Conservation (phyloP, 2,888 invertebrate species). For the Leptura quadrifasciata region DNA sequence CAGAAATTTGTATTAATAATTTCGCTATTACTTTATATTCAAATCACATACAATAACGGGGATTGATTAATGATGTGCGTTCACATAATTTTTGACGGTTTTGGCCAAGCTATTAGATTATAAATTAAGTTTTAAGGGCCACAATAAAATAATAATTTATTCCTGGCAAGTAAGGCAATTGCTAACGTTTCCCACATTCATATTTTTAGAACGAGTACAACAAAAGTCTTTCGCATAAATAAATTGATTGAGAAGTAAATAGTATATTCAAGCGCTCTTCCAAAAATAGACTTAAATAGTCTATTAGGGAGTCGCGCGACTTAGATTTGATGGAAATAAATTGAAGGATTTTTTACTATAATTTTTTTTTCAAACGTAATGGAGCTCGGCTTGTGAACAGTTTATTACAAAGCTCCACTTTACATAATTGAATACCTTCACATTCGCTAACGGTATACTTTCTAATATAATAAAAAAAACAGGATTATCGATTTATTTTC, state of each 20-base stretch:
- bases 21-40: neutral
- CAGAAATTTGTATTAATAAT: neutral
- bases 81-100: neutral
- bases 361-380: neutral
- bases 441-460: too few relatives aligned
- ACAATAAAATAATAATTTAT: slow-evolving; percentile 5
- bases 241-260: slow-evolving; percentile 7
- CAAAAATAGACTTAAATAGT: neutral
- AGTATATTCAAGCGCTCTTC: neutral
- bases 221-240: neutral
- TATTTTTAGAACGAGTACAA: slow-evolving; percentile 1
- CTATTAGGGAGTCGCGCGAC: neutral
- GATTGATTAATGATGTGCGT: slow-evolving; percentile 4
- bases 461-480: too few relatives aligned
- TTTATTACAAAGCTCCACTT: neutral
- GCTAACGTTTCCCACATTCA: neutral
- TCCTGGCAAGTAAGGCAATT: neutral
- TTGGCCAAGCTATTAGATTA: neutral
- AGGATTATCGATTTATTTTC: too few relatives aligned
- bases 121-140: slow-evolving; percentile 7
- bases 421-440: neutral
- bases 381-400: neutral
- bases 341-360: neutral
- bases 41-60: neutral
- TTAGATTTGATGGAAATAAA: neutral